Evolutionary conservation across 2,888 invertebrate genomes (phyloP).

Genomic region (Lasioglossum marginatum): DNA sequence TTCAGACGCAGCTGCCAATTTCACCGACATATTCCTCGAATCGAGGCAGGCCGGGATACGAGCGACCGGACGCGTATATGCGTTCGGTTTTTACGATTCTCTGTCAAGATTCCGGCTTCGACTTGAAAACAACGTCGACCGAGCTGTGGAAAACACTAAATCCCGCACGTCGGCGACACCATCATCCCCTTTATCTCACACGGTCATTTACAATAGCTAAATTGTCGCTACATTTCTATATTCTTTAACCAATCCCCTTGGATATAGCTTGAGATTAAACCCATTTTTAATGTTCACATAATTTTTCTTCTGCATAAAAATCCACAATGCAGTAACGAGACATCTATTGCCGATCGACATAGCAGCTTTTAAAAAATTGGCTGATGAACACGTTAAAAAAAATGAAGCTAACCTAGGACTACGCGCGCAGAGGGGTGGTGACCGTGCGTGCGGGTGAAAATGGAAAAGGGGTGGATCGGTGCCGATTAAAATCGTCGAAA

Average conservation of each 20-base stretch:
- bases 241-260: neutral
- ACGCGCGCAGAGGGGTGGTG: neutral
- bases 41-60: neutral
- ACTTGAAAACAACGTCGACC: neutral
- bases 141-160: neutral
- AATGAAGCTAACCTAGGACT: neutral
- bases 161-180: neutral
- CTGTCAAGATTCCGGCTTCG: neutral
- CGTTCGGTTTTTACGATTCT: constrained; percentile 2
- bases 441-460: neutral
- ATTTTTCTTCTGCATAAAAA: no score
- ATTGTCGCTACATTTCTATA: neutral
- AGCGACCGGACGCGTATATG: neutral
- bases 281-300: neutral
- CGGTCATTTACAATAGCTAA: neutral
- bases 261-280: neutral
- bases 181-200: neutral
- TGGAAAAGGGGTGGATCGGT: neutral
- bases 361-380: neutral
- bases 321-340: no score
- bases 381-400: neutral
- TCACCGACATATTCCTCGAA: constrained; percentile 18
- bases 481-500: constrained; percentile 1
- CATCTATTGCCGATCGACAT: no score
- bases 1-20: constrained; percentile 23